Conservation (phyloP, 1,140 invertebrate genomes). For the Hylaeus anthracinus region DNA sequence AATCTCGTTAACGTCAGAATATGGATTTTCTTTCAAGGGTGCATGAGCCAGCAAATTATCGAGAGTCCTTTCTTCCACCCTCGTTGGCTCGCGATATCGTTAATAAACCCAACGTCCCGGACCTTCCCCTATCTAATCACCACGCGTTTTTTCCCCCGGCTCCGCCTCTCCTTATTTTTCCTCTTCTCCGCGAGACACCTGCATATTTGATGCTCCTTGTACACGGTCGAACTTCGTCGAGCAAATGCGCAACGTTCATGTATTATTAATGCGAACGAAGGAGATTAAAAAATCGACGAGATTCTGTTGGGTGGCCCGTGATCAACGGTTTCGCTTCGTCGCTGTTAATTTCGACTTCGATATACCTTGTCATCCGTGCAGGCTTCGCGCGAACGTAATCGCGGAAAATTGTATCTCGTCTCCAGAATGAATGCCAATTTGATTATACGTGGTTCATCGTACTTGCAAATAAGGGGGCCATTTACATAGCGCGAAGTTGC, state of each 20-base stretch:
- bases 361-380: too few relatives aligned
- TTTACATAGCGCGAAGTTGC: too few relatives aligned
- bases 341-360: not conserved
- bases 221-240: conserved; percentile 74
- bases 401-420: too few relatives aligned
- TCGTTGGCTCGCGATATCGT: conserved; percentile 76
- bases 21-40: conserved; percentile 68
- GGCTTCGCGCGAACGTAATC: too few relatives aligned
- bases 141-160: conserved; percentile 57
- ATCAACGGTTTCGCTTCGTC: not conserved
- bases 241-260: conserved; percentile 73
- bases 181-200: conserved; percentile 69
- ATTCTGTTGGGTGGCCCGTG: not conserved
- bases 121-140: conserved; percentile 78
- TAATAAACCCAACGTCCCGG: conserved; percentile 77
- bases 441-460: too few relatives aligned
- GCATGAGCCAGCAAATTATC: conserved; percentile 74
- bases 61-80: conserved; percentile 73
- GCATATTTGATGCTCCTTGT: conserved; percentile 78
- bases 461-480: too few relatives aligned
- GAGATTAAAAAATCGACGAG: conserved; percentile 47
- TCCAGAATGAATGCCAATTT: too few relatives aligned
- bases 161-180: conserved; percentile 46
- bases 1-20: conserved; percentile 68
- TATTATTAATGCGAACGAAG: conserved; percentile 73